Evolutionary conservation across 1,140 invertebrate species (phyloP).

Genomic region (Bombus sibiricus): DNA sequence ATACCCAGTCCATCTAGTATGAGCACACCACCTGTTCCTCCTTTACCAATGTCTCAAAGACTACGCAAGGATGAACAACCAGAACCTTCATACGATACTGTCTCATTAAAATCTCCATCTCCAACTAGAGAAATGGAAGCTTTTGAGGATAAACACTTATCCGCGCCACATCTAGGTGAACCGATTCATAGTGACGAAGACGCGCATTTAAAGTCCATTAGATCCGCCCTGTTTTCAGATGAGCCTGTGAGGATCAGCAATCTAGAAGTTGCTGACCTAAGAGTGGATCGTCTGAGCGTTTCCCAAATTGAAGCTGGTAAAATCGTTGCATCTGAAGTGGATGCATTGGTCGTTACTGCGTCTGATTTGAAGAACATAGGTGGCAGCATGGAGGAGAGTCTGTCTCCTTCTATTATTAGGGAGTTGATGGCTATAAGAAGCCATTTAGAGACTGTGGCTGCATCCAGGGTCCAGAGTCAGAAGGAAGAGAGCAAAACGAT

Average conservation of each 20-base stretch:
- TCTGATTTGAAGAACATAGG: conserved; percentile 83
- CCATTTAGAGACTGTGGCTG: conserved; percentile 73
- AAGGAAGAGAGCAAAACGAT: background rate
- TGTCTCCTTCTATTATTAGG: conserved; percentile 75
- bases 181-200: conserved; percentile 16
- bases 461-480: conserved; percentile 7
- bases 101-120: conserved; percentile 46
- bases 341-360: conserved; percentile 87
- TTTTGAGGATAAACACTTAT: conserved; percentile 37
- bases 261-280: conserved; percentile 88
- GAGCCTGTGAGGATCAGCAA: conserved; percentile 82
- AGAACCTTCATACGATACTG: conserved; percentile 31
- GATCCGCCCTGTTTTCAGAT: conserved; percentile 68
- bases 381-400: conserved; percentile 54
- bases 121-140: conserved; percentile 28
- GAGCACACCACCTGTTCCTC: conserved; percentile 70
- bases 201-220: conserved; percentile 43
- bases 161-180: conserved; percentile 49
- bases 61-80: conserved; percentile 21
- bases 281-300: conserved; percentile 89
- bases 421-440: conserved; percentile 79
- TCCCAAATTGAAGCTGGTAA: conserved; percentile 89
- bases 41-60: conserved; percentile 57
- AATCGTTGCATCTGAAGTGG: conserved; percentile 90
- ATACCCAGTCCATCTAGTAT: conserved; percentile 70